Percentiles rank a stretch among this genome's conserved stretches.
Conservation (phyloP, 2,797 vertebrate species). For the Apodemus agrarius region DNA sequence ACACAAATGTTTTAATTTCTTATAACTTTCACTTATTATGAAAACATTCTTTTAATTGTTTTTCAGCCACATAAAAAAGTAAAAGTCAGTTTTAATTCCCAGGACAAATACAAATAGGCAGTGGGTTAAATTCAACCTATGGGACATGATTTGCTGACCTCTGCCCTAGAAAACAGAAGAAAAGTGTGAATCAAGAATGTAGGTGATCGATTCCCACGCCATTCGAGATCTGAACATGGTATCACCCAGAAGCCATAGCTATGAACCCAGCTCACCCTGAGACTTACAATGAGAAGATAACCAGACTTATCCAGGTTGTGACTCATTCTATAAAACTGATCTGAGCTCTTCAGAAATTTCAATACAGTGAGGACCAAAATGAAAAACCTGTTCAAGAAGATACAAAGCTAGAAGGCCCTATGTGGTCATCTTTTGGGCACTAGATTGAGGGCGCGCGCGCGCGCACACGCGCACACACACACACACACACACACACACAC, state of each 20-base stretch:
- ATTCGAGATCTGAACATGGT: slow-evolving; percentile 18
- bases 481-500: no score
- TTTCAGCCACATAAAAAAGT: slow-evolving; percentile 40
- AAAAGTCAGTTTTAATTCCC: slow-evolving; percentile 46
- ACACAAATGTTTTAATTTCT: slow-evolving; percentile 51
- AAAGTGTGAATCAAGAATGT: slow-evolving; percentile 65
- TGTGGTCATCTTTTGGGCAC: background rate
- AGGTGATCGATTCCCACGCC: slow-evolving; percentile 65
- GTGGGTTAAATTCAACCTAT: background rate
- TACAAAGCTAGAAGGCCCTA: background rate
- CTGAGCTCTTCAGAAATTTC: slow-evolving; percentile 10
- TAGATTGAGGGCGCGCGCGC: background rate
- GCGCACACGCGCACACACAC: no score
- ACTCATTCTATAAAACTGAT: slow-evolving; percentile 16
- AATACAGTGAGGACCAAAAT: slow-evolving; percentile 14
- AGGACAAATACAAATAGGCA: slow-evolving; percentile 27
- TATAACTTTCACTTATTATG: slow-evolving; percentile 27
- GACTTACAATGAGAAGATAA: slow-evolving; percentile 44
- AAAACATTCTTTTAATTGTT: slow-evolving; percentile 33
- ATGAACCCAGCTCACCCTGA: slow-evolving; percentile 18
- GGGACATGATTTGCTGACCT: background rate
- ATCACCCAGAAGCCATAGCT: background rate
- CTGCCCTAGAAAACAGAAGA: background rate
- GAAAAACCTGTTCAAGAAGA: background rate
- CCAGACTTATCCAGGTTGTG: background rate